These are phyloP conservation scores for Pheosia gnoma DNA, from an alignment of 2,888 invertebrate species.

Conservation along the genomic window DNA sequence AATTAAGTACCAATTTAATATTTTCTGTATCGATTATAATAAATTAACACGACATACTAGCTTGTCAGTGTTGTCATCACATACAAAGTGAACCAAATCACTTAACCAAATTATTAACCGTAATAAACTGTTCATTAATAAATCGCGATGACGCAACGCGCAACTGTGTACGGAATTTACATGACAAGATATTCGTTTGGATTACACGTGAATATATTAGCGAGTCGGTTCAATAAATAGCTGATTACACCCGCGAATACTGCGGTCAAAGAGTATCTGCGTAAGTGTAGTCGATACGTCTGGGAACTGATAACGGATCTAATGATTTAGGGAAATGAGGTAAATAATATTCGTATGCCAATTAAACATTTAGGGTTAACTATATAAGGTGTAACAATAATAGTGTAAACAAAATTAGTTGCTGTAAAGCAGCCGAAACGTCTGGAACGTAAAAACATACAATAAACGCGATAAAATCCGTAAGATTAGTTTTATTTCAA, in stretches of 20 bases:
- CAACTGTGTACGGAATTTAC: neutral
- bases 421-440: no score
- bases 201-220: slow-evolving; percentile 5
- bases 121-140: neutral
- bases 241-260: neutral
- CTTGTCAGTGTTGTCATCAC: no score
- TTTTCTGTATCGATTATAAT: no score
- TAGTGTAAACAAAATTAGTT: no score
- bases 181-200: neutral
- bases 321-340: neutral
- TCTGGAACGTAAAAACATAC: no score
- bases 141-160: neutral
- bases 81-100: neutral
- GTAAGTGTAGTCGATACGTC: neutral
- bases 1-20: no score
- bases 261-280: slow-evolving; percentile 3
- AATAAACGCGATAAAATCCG: no score
- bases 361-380: neutral
- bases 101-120: neutral
- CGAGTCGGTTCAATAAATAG: slow-evolving; percentile 3
- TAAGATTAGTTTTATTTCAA: no score
- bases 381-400: no score
- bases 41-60: no score
- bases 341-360: neutral
- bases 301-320: slow-evolving; percentile 4